phyloP scores from a whole-genome alignment of 2,113 vertebrate genomes.

The Bubo blakistoni region DNA sequence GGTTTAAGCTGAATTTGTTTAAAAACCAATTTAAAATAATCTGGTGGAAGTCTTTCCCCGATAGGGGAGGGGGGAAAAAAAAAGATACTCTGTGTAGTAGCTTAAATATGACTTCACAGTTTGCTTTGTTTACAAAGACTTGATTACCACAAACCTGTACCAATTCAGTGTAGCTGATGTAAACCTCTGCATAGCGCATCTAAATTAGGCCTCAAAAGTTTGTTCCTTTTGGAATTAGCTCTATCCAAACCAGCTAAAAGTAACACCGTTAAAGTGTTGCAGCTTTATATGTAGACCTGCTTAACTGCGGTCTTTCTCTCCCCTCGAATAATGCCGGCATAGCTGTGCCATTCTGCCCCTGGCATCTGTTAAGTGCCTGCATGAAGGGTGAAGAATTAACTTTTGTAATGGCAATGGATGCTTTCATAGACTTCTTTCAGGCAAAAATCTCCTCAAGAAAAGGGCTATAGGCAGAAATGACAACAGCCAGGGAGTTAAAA shows the following conservation, averaged over 20 bases:
- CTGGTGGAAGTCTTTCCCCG: neutral
- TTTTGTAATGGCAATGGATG: constrained; percentile 67
- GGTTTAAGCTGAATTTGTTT: constrained; percentile 4
- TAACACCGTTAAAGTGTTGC: constrained; percentile 60
- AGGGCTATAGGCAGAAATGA: neutral
- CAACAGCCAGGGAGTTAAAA: constrained; percentile 13
- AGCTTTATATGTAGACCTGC: constrained; percentile 52
- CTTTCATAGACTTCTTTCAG: constrained; percentile 64
- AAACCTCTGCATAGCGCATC: neutral
- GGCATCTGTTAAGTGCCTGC: constrained; percentile 74
- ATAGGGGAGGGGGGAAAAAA: no score
- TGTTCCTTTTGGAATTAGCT: neutral
- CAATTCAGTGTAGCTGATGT: neutral
- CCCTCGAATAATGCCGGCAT: constrained; percentile 31
- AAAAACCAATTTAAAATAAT: neutral
- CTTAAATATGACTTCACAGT: neutral
- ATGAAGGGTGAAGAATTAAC: constrained; percentile 65
- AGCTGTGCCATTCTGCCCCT: constrained; percentile 69
- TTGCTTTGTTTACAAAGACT: neutral
- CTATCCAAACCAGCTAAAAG: constrained; percentile 1
- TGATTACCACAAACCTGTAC: neutral
- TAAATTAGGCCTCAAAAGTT: neutral
- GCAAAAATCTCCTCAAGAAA: constrained; percentile 54
- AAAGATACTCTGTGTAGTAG: neutral
- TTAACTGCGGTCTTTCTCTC: constrained; percentile 54